These are phyloP conservation scores for Hassar affinis DNA, from an alignment of 2,113 vertebrate species.

Conservation along the genomic window DNA sequence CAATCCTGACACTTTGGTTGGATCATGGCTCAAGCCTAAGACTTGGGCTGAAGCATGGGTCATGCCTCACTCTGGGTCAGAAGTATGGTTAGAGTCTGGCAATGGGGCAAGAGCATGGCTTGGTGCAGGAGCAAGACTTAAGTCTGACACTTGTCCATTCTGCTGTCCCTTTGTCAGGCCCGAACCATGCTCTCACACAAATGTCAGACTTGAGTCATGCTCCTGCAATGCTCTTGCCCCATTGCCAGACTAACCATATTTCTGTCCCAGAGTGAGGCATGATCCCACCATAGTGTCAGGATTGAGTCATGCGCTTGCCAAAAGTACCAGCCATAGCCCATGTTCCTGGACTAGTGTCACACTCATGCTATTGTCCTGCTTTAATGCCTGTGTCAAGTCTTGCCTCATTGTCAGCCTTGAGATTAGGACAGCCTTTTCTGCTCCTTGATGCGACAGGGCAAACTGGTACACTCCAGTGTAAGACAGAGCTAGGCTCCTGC, in stretches of 20 bases:
- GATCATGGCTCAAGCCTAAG: no score
- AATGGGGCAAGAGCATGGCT: background rate
- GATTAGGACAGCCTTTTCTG: background rate
- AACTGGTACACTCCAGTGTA: background rate
- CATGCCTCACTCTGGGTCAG: background rate
- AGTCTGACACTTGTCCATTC: background rate
- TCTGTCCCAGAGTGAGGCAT: background rate
- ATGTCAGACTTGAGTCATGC: no score
- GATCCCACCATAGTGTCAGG: background rate
- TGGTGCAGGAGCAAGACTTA: no score
- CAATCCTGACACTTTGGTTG: background rate
- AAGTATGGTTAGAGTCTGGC: background rate
- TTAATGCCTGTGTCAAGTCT: background rate
- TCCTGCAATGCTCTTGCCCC: background rate
- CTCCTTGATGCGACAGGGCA: background rate
- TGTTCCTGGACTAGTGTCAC: background rate
- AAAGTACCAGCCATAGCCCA: background rate
- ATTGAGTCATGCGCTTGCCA: background rate
- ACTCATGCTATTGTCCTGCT: background rate
- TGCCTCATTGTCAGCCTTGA: background rate
- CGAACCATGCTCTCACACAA: background rate
- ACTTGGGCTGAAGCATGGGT: no score
- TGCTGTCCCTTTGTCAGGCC: background rate
- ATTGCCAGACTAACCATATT: background rate
- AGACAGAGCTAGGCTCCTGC: background rate